Evolutionary conservation across 2,797 vertebrate species (phyloP), one percentile per base, ranked within the genome.

Genomic region (Peromyscus attwateri): DNA sequence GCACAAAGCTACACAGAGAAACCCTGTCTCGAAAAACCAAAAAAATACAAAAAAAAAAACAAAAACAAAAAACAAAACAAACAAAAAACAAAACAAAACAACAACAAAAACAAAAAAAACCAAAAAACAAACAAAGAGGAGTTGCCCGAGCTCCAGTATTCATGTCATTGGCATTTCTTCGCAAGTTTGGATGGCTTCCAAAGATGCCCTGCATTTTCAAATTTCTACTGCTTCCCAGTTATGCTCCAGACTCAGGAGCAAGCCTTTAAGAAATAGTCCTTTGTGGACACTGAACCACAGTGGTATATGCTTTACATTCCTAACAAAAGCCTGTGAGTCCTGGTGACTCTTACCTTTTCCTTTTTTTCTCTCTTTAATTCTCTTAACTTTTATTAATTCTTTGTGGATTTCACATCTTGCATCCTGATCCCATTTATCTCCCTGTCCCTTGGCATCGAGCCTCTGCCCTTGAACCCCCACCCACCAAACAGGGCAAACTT

Each of bases 261-360:
- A 52, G 23, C 25, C 23, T 73, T 49, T 64, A 40, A 37, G 2
- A 31, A 4, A 23, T 9, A n/a, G 7, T 16, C 16, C 10, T 76
- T 13, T 3, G 34, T n/a, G 3, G 2, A 5, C 34, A 49, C 55
- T n/a, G 43, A 31, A 23, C 14, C 46, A 40, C 46, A 84, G 25
- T 21, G 0, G 21, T 62, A 0, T 37, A n/a, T 3, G 0, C 3
- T 55, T 85, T 71, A 37, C 60, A 71, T 49, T 71, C 37, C 12
- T 68, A 16, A 19, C 21, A 29, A 40, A 83, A n/a, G 23, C 27
- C 23, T 62, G 0, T 93, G 68, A 12, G 1, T 92, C 66, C 12
- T 31, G 19, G 16, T 55, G 37, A 25, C 2, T 93, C 52, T 66
- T 13, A 7, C 17, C 17, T 70, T 19, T 70, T n/a, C 14, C 52